Evolutionary conservation across 2,888 invertebrate species (phyloP).

Genomic region (Parnassius smintheus): DNA sequence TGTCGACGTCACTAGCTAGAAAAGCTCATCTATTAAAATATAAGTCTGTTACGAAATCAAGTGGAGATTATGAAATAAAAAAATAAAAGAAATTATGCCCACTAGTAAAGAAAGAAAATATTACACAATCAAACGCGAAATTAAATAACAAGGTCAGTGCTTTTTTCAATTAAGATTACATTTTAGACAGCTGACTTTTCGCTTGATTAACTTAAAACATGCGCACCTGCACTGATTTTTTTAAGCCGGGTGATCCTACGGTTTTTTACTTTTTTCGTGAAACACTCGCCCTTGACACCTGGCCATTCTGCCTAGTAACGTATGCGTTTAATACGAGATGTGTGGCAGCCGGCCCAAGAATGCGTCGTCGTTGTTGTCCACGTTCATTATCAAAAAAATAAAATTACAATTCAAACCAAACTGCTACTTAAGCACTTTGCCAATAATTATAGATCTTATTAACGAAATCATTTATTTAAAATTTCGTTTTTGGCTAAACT

Average conservation of each 20-base stretch:
- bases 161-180: conserved; percentile 52
- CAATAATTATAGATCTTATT: neutral
- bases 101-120: neutral
- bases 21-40: no score
- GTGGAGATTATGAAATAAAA: no score
- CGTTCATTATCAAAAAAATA: conserved; percentile 51
- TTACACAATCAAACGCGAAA: conserved; percentile 13
- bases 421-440: neutral
- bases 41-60: no score
- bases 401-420: neutral
- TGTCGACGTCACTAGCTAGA: no score
- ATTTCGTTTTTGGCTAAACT: no score
- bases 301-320: conserved; percentile 58
- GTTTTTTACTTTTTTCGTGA: conserved; percentile 60
- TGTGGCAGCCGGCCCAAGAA: conserved; percentile 52
- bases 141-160: conserved; percentile 33
- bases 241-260: conserved; percentile 57
- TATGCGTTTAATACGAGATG: conserved; percentile 48
- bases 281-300: conserved; percentile 63
- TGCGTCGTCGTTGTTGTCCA: conserved; percentile 34
- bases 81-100: no score
- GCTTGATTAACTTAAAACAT: conserved; percentile 56
- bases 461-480: neutral
- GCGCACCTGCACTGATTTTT: conserved; percentile 77
- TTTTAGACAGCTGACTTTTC: conserved; percentile 66